Base-by-base conservation (phyloP, 2,797 vertebrate species). In the Crypturellus tataupa region DNA sequence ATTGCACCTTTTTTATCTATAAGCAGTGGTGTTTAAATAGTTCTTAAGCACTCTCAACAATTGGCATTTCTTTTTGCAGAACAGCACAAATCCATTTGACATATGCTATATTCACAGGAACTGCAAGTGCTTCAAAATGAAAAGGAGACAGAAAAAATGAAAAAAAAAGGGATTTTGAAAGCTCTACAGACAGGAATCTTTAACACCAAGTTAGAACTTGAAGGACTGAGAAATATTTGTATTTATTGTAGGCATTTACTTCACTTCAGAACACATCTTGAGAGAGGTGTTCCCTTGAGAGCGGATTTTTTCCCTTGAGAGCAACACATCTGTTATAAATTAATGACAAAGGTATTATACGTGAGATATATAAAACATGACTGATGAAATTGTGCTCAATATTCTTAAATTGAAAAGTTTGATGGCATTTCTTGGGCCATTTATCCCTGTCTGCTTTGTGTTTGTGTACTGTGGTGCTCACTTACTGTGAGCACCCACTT, bases 41-140 rank as follows among this genome's bases (percentile, higher is more conserved):
- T 86, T 94, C 44, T 84, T 72, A 75, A 84, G n/a, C 18, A 44
- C 24, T 91, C 64, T 49, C 35, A 49, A n/a, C 42, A 53, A 29
- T 35, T 68, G 92, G 37, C 65, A 24, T 63, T 92, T 44, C 46
- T 80, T 94, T 75, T 64, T 86, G 60, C n/a, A 91, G 44, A 95
- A 90, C 13, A 67, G n/a, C 55, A 21, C 1, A 6, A 39, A 49
- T 77, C 31, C 60, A 39, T 60, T 15, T 86, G 70, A 78, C 46
- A 68, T 8, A 13, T 65, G 59, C 49, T 31, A 80, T 10, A 44
- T 70, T 79, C 75, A 79, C 24, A 80, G 87, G 13, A 90, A 18
- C 42, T 49, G 35, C 0, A 0, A 72, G 49, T 25, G 53, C 80
- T 90, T 56, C 23, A 86, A 53, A 89, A 77, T 79, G 35, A 59